Evolutionary conservation across 1,140 invertebrate genomes (phyloP).

Genomic region (Drosophila athabasca): DNA sequence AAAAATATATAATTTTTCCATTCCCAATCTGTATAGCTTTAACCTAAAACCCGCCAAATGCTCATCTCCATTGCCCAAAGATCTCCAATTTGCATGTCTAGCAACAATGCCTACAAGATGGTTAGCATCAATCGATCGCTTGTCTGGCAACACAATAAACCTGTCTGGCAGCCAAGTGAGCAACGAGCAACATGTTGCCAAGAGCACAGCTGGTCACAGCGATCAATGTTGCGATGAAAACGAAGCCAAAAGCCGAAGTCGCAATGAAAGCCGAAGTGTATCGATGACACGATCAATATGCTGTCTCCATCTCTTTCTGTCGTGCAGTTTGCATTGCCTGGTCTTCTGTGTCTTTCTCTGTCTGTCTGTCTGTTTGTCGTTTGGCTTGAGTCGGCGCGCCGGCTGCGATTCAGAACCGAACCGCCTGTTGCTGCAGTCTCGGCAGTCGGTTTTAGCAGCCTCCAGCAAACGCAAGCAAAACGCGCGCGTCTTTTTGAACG

Average conservation of each 20-base stretch:
- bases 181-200: constrained; percentile 25
- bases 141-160: constrained; percentile 35
- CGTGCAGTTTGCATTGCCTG: no score
- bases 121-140: constrained; percentile 1
- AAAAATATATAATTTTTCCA: no score
- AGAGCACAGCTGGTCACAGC: constrained; percentile 34
- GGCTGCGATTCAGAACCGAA: no score
- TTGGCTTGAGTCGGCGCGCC: no score
- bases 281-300: constrained; percentile 29
- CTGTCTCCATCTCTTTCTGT: no score
- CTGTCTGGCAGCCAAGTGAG: constrained; percentile 16
- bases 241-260: constrained; percentile 14
- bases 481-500: no score
- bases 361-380: no score
- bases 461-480: no score
- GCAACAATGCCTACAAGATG: constrained; percentile 33
- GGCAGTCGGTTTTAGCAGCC: no score
- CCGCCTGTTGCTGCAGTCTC: no score
- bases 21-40: no score
- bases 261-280: constrained; percentile 33
- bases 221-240: constrained; percentile 21
- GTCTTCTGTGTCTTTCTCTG: no score
- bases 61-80: constrained; percentile 10
- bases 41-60: background rate
- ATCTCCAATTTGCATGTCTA: constrained; percentile 7